Percentiles rank a stretch among this genome's conserved stretches.
Conservation (phyloP, 1,140 invertebrate species). For the Papilio helenus region DNA sequence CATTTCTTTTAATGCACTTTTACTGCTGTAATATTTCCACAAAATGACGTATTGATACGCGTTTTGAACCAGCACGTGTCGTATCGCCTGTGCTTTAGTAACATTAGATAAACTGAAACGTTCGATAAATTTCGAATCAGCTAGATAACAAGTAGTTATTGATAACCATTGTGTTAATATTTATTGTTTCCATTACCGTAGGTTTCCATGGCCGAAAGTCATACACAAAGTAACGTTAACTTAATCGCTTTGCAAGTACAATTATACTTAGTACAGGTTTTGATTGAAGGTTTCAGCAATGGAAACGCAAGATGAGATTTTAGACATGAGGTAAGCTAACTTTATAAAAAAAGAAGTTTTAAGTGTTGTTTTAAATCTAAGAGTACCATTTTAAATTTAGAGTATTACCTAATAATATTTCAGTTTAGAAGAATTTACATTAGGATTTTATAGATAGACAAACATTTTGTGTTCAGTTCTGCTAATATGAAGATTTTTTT, state of each 20-base stretch:
- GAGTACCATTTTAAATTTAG: no score
- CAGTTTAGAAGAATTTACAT: no score
- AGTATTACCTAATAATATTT: no score
- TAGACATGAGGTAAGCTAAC: background rate
- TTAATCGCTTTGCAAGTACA: background rate
- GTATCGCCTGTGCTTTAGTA: background rate
- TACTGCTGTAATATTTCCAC: background rate
- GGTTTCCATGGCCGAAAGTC: background rate
- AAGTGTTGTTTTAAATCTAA: no score
- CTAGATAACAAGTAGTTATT: constrained; percentile 5
- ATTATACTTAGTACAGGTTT: background rate
- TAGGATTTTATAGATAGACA: no score
- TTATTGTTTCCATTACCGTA: constrained; percentile 29
- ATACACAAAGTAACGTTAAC: background rate
- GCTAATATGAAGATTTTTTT: no score
- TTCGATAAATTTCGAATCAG: constrained; percentile 41
- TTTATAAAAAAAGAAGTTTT: no score
- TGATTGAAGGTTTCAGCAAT: no score
- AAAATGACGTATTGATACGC: background rate
- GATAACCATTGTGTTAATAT: background rate
- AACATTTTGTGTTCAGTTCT: no score
- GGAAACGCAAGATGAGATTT: background rate
- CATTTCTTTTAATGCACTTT: background rate
- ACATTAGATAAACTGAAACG: constrained; percentile 21
- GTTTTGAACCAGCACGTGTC: background rate